phyloP scores from a whole-genome alignment of 2,113 vertebrate species.

The Caretta caretta region DNA sequence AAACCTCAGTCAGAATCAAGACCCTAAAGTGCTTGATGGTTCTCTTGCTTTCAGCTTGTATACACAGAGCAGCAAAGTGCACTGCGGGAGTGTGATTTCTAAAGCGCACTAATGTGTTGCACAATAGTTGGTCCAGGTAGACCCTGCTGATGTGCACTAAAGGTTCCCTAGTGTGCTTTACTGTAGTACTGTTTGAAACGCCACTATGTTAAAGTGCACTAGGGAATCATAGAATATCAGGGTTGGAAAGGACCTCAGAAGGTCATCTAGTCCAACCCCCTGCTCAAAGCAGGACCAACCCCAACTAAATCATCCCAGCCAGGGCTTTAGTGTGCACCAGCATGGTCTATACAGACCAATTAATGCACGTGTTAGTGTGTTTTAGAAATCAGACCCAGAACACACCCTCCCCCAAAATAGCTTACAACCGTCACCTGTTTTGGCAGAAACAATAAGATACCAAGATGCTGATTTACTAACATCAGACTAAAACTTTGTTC shows the following conservation, averaged over 20 bases:
- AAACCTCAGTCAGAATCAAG: rapidly evolving
- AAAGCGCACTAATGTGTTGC: background rate
- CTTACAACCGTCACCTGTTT: background rate
- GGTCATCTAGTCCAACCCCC: too few species aligned
- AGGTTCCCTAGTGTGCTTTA: background rate
- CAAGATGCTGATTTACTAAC: rapidly evolving
- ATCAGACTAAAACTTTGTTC: rapidly evolving
- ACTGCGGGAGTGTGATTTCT: background rate
- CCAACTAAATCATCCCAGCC: too few species aligned
- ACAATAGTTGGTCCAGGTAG: background rate
- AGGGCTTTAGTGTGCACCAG: background rate
- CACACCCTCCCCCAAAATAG: background rate
- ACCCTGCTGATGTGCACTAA: background rate
- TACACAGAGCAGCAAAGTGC: rapidly evolving
- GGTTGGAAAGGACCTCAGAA: too few species aligned
- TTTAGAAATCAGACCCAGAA: background rate
- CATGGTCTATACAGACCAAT: background rate
- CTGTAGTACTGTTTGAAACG: background rate
- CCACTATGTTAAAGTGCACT: background rate
- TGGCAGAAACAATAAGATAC: background rate
- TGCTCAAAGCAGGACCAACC: too few species aligned
- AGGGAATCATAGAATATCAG: background rate
- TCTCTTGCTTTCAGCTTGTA: background rate
- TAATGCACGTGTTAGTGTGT: background rate
- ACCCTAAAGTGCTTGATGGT: rapidly evolving